These are phyloP conservation scores for Amphimedon queenslandica DNA, from an alignment of 37 sponge, comb jelly and placozoan species.

Conservation along the genomic window DNA sequence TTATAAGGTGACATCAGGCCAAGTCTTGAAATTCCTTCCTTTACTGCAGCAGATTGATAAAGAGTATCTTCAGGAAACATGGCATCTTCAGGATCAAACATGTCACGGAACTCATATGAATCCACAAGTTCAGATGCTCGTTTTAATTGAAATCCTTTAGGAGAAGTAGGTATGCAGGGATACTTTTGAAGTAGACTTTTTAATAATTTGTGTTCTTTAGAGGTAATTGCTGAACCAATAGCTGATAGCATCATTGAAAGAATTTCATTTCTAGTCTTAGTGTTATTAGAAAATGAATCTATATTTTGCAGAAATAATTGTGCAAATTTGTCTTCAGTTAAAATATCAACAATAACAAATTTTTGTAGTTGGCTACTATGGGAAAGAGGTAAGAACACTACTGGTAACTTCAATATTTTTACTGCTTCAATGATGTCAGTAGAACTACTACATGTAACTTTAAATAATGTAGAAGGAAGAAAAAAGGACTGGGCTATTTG, in stretches of 20 bases:
- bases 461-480: constrained; percentile 13
- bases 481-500: constrained; percentile 8
- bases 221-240: background rate
- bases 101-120: constrained; percentile 25
- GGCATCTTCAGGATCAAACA: constrained; percentile 36
- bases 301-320: constrained; percentile 2
- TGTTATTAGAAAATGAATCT: background rate
- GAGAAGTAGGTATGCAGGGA: constrained; percentile 42
- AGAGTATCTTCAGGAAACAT: constrained; percentile 32
- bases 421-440: too few species aligned
- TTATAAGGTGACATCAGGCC: constrained; percentile 29
- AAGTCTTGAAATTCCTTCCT: constrained; percentile 18
- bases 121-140: constrained; percentile 24
- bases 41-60: background rate
- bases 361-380: background rate
- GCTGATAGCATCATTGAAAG: background rate
- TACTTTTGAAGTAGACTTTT: too few species aligned
- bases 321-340: constrained; percentile 10
- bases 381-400: constrained; percentile 14
- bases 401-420: constrained; percentile 7
- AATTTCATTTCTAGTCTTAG: constrained; percentile 1
- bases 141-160: constrained; percentile 29
- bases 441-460: background rate
- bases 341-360: background rate
- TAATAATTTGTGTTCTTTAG: background rate